These are phyloP conservation scores for Drosophila carrolli DNA, from an alignment of 1,140 invertebrate genomes.

Conservation along the genomic window DNA sequence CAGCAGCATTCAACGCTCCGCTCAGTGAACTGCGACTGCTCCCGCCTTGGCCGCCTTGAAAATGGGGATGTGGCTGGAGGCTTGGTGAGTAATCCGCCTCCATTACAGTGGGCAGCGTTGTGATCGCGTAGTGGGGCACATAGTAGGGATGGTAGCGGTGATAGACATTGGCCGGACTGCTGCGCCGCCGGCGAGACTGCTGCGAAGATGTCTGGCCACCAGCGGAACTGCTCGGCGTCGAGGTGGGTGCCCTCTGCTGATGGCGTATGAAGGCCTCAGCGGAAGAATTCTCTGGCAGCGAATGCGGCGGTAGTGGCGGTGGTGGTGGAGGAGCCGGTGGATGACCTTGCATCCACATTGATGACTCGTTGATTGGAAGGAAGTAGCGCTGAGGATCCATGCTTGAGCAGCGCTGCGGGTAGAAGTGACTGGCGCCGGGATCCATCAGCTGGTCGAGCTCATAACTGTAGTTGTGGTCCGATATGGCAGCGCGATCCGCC, in stretches of 20 bases:
- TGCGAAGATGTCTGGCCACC: slow-evolving; percentile 14
- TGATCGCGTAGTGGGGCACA: slow-evolving; percentile 64
- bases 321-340: slow-evolving; percentile 22
- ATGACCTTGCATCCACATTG: slow-evolving; percentile 53
- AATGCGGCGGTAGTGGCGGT: slow-evolving; percentile 5
- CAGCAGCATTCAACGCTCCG: slow-evolving; percentile 66
- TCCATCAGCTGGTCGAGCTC: slow-evolving; percentile 53
- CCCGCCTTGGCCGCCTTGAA: slow-evolving; percentile 46
- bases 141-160: slow-evolving; percentile 69
- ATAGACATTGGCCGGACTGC: slow-evolving; percentile 55
- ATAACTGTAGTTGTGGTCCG: slow-evolving; percentile 70
- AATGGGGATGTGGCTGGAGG: slow-evolving; percentile 22
- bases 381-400: slow-evolving; percentile 69
- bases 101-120: slow-evolving; percentile 51
- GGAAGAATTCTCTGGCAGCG: slow-evolving; percentile 4
- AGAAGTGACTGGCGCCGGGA: slow-evolving; percentile 13
- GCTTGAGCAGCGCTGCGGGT: slow-evolving; percentile 54
- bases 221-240: slow-evolving; percentile 12
- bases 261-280: slow-evolving; percentile 8
- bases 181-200: slow-evolving; percentile 34
- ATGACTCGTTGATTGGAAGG: slow-evolving; percentile 58
- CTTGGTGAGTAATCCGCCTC: slow-evolving; percentile 39
- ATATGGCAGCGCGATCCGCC: slow-evolving; percentile 57
- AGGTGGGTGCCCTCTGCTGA: slow-evolving; percentile 4
- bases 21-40: slow-evolving; percentile 71